Base-by-base conservation (phyloP, 1,140 invertebrate species). In the Cephus cinctus region DNA sequence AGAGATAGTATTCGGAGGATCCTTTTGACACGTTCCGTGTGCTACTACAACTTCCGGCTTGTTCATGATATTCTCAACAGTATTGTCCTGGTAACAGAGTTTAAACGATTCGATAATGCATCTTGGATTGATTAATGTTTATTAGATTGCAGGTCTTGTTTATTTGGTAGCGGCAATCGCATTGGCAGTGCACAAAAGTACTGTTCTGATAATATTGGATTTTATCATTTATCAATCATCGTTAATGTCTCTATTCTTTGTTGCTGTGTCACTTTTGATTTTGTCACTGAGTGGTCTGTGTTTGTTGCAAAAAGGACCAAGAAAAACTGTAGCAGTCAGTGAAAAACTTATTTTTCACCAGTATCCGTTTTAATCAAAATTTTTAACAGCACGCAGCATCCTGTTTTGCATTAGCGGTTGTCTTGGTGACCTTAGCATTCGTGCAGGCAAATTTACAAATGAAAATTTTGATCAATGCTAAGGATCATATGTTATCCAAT, bases 31-130 rank as follows among this genome's bases (percentile, higher is more conserved):
- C 25, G 36, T 11, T 22, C 43, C 3, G 41, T 27, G 18, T 43
- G 32, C 34, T 49, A 49, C 23, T 43, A 47, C 47, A 47, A 54
- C 21, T 50, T 50, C 1, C 47, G 34, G n/a, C 21, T 50, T 1
- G 32, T 47, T 34, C 42, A 46, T 14, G 21, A 50, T 18, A 43
- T 42, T 15, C 47, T 54, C n/a, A 50, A 50, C 38, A 43, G 47
- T 12, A 42, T 50, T 16, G 43, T 38, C 5, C 20, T 54, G 43
- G 52, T 54, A 35, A 15, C 15, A 34, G 9, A 20, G 15, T 5
- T 2, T 5, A 16, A 20, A 11, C 8, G 14, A 12, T 27, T 22
- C 6, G 4, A 32, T 11, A n/a, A 16, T 20, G 27, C 9, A 36
- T 47, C n/a, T 27, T n/a, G 20, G n/a, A n/a, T n/a, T n/a, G n/a